phyloP scores from a whole-genome alignment of 2,113 vertebrate species.

The Alligator sinensis region DNA sequence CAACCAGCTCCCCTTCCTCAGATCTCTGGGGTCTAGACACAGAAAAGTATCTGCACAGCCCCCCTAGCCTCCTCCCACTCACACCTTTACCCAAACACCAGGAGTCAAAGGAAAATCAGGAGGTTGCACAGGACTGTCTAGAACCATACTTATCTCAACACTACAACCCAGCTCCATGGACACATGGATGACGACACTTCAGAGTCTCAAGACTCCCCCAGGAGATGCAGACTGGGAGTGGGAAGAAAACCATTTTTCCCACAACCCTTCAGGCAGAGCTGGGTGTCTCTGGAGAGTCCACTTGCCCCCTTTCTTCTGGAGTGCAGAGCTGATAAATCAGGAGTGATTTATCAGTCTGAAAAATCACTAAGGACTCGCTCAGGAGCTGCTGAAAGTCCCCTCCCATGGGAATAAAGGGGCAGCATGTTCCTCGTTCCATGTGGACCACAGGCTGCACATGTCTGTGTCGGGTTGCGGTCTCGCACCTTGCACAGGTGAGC shows the following conservation, averaged over 20 bases:
- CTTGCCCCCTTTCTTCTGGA: background rate
- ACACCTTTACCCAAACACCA: background rate
- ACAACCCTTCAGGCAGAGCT: background rate
- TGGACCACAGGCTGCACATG: background rate
- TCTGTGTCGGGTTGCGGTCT: background rate
- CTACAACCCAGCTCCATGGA: background rate
- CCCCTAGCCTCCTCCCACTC: background rate
- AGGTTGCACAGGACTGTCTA: background rate
- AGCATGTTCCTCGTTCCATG: background rate
- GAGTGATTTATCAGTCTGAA: background rate
- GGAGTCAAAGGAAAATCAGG: background rate
- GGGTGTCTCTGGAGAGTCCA: background rate
- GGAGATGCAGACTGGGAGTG: background rate
- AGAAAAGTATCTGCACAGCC: background rate
- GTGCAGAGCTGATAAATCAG: background rate
- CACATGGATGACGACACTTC: background rate
- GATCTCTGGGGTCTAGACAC: background rate
- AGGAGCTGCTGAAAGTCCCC: background rate
- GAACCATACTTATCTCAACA: background rate
- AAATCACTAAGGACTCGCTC: background rate
- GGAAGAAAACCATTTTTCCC: background rate
- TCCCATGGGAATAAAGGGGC: background rate
- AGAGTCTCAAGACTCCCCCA: background rate
- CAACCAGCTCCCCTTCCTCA: background rate
- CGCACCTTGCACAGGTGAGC: background rate